These are phyloP conservation scores for Macrostomum cliftonense DNA, from an alignment of 2,888 invertebrate genomes.

Conservation along the genomic window DNA sequence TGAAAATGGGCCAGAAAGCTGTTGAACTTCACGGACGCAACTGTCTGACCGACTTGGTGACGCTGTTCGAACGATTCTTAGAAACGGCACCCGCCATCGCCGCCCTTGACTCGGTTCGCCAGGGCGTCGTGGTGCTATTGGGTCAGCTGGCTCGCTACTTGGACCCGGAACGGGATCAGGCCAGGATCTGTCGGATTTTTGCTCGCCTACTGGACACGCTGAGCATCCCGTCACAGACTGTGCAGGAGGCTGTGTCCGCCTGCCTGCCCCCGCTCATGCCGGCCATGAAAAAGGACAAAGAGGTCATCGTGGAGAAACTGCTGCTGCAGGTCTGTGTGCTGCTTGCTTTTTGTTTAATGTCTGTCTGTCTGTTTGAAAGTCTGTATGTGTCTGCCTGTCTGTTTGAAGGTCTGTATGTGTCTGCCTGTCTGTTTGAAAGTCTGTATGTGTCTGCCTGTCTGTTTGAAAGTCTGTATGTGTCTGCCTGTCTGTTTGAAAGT, in stretches of 20 bases:
- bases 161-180: slow-evolving; percentile 55
- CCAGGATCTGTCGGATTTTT: slow-evolving; percentile 76
- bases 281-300: slow-evolving; percentile 73
- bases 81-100: slow-evolving; percentile 76
- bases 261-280: slow-evolving; percentile 82
- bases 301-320: slow-evolving; percentile 65
- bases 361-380: background rate
- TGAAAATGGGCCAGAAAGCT: too few relatives aligned
- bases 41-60: slow-evolving; percentile 43
- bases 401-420: background rate
- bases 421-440: too few relatives aligned
- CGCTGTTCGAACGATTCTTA: slow-evolving; percentile 77
- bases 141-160: slow-evolving; percentile 89
- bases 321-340: slow-evolving; percentile 37
- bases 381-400: background rate
- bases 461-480: background rate
- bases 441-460: background rate
- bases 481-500: background rate
- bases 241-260: slow-evolving; percentile 89
- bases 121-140: slow-evolving; percentile 87
- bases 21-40: too few relatives aligned
- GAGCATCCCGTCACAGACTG: slow-evolving; percentile 76
- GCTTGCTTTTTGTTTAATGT: background rate
- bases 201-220: slow-evolving; percentile 68
- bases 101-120: slow-evolving; percentile 72